Percentiles rank a stretch among this genome's conserved stretches.
Conservation (phyloP, 1,140 invertebrate species). For the Cydia amplana region DNA sequence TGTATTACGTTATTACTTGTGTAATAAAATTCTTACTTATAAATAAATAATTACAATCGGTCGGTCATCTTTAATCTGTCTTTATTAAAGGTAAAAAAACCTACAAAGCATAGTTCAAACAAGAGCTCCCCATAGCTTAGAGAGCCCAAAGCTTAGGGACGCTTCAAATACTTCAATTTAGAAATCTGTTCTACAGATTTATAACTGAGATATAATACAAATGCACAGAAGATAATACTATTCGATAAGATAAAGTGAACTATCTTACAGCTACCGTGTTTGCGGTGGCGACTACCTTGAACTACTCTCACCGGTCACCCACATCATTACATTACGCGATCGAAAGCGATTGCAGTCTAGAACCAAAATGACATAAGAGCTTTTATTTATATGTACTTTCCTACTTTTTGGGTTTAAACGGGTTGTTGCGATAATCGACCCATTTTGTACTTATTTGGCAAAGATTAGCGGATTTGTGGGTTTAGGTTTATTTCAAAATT, state of each 20-base stretch:
- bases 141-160: too few species aligned
- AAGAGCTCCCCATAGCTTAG: too few species aligned
- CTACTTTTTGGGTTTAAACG: background rate
- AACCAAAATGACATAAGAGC: background rate
- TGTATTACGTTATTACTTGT: too few species aligned
- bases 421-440: background rate
- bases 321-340: constrained; percentile 29
- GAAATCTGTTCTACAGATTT: too few species aligned
- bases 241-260: background rate
- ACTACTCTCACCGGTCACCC: constrained; percentile 29
- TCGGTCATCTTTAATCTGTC: too few species aligned
- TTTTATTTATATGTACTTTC: background rate
- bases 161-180: too few species aligned
- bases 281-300: constrained; percentile 17
- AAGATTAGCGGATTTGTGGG: background rate
- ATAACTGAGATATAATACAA: too few species aligned
- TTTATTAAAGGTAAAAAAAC: too few species aligned
- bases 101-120: too few species aligned
- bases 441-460: constrained; percentile 28
- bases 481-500: constrained; percentile 14
- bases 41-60: too few species aligned
- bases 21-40: too few species aligned
- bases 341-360: background rate
- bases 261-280: background rate
- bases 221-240: too few species aligned